These are phyloP conservation scores for Panzeria rudis DNA, from an alignment of 2,888 invertebrate species.

Conservation along the genomic window DNA sequence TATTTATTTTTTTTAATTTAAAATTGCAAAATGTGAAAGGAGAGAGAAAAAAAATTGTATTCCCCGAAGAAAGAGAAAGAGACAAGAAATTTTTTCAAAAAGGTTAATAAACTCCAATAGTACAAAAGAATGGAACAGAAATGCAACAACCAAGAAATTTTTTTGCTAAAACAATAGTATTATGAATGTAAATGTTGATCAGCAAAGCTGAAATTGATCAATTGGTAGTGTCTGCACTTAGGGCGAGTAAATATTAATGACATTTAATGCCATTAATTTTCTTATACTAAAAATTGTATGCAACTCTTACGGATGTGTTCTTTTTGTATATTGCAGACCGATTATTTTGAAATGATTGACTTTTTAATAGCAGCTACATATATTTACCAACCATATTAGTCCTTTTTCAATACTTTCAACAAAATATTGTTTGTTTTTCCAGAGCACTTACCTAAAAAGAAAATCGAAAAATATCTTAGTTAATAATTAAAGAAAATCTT, in stretches of 20 bases:
- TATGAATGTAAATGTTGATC: no score
- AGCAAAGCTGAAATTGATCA: no score
- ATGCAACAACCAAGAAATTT: neutral
- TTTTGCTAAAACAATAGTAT: no score
- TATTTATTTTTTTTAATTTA: constrained; percentile 22
- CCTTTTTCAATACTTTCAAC: neutral
- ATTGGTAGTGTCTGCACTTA: no score
- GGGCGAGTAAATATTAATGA: no score
- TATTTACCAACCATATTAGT: neutral
- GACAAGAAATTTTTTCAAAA: neutral
- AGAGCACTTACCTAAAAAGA: constrained; percentile 24
- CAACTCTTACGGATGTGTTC: no score
- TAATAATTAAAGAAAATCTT: neutral
- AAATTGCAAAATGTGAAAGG: constrained; percentile 44
- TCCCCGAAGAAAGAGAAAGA: neutral
- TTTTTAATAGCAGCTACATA: no score
- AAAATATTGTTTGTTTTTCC: neutral
- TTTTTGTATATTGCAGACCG: no score
- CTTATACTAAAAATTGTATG: no score
- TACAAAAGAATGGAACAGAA: neutral
- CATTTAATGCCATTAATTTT: no score
- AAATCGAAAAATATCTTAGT: neutral
- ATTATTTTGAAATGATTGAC: no score
- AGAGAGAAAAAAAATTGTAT: neutral
- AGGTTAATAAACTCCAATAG: constrained; percentile 30